These are phyloP conservation scores for Rhineura floridana DNA, from an alignment of 2,113 vertebrate genomes.

Conservation along the genomic window DNA sequence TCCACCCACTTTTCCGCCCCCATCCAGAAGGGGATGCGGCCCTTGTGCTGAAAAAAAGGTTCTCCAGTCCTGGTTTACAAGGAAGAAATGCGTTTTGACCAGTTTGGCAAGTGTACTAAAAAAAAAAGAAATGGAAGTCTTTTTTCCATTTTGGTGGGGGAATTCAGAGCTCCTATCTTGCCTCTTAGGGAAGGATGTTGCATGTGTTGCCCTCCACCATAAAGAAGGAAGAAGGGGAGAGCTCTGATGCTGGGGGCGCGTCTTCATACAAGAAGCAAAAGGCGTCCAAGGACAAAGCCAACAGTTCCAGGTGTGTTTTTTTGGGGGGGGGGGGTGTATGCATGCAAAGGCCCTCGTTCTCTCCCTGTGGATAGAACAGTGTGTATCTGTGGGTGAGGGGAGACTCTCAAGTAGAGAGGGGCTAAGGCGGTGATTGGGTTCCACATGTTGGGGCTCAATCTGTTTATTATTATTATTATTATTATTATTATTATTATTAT, in stretches of 20 bases:
- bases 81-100: no score
- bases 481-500: no score
- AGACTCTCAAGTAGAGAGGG: no score
- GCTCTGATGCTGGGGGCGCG: constrained; percentile 63
- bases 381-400: background rate
- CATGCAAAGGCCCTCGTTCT: no score
- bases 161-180: background rate
- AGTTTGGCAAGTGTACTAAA: no score
- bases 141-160: no score
- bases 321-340: background rate
- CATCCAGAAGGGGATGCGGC: no score
- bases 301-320: constrained; percentile 84
- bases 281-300: constrained; percentile 89
- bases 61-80: no score
- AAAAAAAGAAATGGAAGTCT: no score
- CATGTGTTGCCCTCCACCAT: constrained; percentile 91
- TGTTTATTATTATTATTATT: no score
- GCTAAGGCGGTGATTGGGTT: background rate
- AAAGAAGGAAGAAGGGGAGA: constrained; percentile 83
- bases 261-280: constrained; percentile 91
- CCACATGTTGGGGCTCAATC: background rate
- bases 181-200: constrained; percentile 88
- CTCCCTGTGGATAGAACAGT: background rate
- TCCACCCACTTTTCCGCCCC: no score
- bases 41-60: no score